Conservation (phyloP, 2,888 invertebrate species). For the Ochlodes sylvanus region DNA sequence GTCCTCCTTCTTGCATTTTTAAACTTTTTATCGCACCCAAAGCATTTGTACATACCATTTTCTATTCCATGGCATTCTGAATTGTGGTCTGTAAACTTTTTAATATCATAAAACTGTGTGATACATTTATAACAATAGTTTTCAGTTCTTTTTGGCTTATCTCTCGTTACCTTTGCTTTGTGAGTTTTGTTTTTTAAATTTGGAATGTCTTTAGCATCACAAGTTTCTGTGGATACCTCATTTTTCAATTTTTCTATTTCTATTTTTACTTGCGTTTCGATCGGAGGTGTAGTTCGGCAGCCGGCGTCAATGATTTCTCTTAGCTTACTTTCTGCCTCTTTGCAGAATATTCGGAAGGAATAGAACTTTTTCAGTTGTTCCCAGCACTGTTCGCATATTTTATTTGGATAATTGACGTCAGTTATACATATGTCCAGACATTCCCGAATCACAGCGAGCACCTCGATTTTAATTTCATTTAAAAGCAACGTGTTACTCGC, state of each 20-base stretch:
- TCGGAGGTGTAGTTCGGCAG: not conserved
- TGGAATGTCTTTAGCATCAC: not conserved
- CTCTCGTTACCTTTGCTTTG: constrained; percentile 44
- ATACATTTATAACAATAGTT: constrained; percentile 69
- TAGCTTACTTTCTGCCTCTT: constrained; percentile 57
- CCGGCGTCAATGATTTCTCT: constrained; percentile 49
- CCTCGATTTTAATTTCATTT: constrained; percentile 42
- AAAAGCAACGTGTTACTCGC: constrained; percentile 36
- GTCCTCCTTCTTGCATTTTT: constrained; percentile 59
- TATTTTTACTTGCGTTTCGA: constrained; percentile 3
- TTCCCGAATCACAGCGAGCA: constrained; percentile 60
- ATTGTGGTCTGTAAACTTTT: constrained; percentile 59
- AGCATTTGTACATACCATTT: constrained; percentile 64
- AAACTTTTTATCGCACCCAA: constrained; percentile 71
- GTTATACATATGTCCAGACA: constrained; percentile 62
- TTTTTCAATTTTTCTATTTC: constrained; percentile 22
- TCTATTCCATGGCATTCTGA: constrained; percentile 63
- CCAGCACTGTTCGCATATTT: constrained; percentile 62
- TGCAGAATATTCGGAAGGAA: constrained; percentile 66
- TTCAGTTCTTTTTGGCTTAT: constrained; percentile 52
- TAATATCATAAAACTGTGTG: constrained; percentile 54
- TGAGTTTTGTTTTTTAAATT: constrained; percentile 3
- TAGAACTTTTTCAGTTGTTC: constrained; percentile 60
- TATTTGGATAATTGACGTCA: constrained; percentile 53
- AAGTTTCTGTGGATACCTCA: constrained; percentile 1